Evolutionary conservation across 2,888 invertebrate species (phyloP), one percentile per base, ranked within the genome.

Genomic region (Melieria picta): DNA sequence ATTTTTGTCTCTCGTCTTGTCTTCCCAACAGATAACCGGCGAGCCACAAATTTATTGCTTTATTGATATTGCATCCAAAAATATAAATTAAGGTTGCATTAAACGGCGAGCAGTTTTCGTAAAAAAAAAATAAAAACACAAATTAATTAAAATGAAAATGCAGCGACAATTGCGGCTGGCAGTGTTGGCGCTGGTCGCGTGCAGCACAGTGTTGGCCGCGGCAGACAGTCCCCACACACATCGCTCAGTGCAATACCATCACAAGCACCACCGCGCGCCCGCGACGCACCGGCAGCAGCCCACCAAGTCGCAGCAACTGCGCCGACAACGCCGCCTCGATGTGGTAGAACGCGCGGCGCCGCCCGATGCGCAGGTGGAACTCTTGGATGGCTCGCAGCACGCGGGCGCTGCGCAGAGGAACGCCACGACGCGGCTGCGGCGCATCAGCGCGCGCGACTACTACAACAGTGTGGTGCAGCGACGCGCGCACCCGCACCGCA

Each of bases 391-490:
- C 43, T 10, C 13, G 48, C 42, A 72, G 43, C 58, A 30, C 30
- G 3, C 30, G 30, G 30, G 30, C 30, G 30, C 30, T 30, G 30
- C 30, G 30, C 50, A 62, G 61, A 16, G 55, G 10, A 68, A 69
- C 46, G 60, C 55, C 50, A 58, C 50, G 43, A 82, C 82, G 47
- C 78, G 82, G 0, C 64, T 84, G 55, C 80, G 80, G 10, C 80
- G 82, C 10, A 47, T 83, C 13, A 78, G 69, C 63, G 70, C 78
- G 3, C 80, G 79, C 30, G 80, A 80, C 71, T 80, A 79, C 58
- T 80, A 83, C 71, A 79, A 79, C 61, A 79, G 75, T 62, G 68
- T 75, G 4, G 42, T 77, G 47, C 81, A 81, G 7, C 78, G 80
- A 6, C 81, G 81, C 42, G 76, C 77, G 1, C 76, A 78, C 60